Base-by-base conservation (phyloP, 92 coral and sea anemone species). In the Paragorgia papillata region DNA sequence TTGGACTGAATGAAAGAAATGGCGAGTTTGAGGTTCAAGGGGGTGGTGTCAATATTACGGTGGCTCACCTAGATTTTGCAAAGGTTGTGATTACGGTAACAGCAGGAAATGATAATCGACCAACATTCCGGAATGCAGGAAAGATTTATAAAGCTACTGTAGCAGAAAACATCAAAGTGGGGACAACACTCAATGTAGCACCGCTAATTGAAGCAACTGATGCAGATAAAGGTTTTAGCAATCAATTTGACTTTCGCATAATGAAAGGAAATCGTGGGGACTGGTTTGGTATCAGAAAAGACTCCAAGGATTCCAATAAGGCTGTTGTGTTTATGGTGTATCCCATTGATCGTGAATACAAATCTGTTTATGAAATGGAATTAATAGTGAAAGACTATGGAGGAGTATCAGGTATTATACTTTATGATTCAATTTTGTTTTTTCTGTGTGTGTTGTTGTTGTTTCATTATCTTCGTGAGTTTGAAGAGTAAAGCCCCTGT, bases 321-420 rank as follows among this genome's bases (percentile, higher is more conserved):
- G 78, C 64, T 0, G 33, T 49, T 18, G 28, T 71, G 32, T 10
- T 51, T 18, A 54, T 71, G 1, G 64, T 53, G 32, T 32, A 53
- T 71, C 78, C 64, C 19, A 63, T 71, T 26, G 78, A 71, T 54
- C 78, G 64, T 26, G 78, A 71, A 55, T 71, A 28, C 57, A 28
- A 55, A 55, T 21, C 58, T 25, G 19, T 9, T 5, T 71, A 71
- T 41, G 51, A 31, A 1, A 71, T 71, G 78, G 62, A 71, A 50
- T 32, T 71, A 17, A 22, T 56, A 1, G 62, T 17, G 15, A 56
- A 56, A 28, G 62, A 56, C 15, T 13, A 62, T 1, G 84, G 50
- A 2, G 66, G 66, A 7, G 69, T 66, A 55, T 69, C 61, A 43
- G 85, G 85, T 56, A 56, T n/a, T n/a, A n/a, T n/a, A n/a, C n/a